These are phyloP conservation scores for Copidosoma floridanum DNA, from an alignment of 1,140 invertebrate species.

Conservation along the genomic window DNA sequence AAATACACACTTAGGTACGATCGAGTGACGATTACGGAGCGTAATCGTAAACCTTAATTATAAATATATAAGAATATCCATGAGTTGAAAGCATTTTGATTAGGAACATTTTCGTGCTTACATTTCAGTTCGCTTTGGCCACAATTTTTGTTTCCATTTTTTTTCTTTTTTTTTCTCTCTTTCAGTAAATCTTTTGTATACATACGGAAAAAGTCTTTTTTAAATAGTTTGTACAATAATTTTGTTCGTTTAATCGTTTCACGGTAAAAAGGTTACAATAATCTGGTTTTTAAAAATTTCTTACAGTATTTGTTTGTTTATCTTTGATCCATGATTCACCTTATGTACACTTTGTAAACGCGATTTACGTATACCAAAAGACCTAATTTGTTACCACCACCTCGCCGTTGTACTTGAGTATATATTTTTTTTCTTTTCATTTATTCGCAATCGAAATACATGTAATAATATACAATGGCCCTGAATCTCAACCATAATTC, in stretches of 20 bases:
- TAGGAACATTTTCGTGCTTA: conserved; percentile 40
- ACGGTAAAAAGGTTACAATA: no score
- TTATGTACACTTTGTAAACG: conserved; percentile 12
- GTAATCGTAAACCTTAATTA: conserved; percentile 19
- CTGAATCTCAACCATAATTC: no score
- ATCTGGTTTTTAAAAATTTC: no score
- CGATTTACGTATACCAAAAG: conserved; percentile 18
- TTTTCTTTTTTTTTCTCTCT: no score
- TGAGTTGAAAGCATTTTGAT: conserved; percentile 43
- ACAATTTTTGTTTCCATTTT: no score
- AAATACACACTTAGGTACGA: conserved; percentile 22
- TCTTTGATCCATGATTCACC: no score
- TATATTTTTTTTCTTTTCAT: conserved; percentile 25
- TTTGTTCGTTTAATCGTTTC: not conserved
- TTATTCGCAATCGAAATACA: not conserved
- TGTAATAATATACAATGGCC: conserved; percentile 29
- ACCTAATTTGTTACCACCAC: no score
- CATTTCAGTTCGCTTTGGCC: conserved; percentile 18
- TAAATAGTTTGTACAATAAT: not conserved
- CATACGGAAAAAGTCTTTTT: conserved; percentile 11
- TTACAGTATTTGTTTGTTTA: no score
- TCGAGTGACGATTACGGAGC: not conserved
- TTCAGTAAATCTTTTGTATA: not conserved
- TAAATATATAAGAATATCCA: conserved; percentile 35
- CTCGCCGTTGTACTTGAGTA: conserved; percentile 37